phyloP scores from a whole-genome alignment of 1,140 invertebrate species.

The Lepidurus packardi region DNA sequence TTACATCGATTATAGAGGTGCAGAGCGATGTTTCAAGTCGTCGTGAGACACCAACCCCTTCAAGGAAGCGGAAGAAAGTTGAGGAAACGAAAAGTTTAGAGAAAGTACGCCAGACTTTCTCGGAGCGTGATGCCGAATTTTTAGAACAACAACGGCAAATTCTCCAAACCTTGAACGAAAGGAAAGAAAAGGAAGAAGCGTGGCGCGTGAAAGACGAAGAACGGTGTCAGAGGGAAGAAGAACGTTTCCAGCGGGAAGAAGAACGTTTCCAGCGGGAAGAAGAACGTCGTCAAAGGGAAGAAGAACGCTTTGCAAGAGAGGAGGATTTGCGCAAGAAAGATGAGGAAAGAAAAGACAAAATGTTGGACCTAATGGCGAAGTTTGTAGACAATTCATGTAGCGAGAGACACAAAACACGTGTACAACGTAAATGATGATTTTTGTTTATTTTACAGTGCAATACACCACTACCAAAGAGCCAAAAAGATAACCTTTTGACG shows the following conservation, averaged over 20 bases:
- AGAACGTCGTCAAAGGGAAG: too few relatives aligned
- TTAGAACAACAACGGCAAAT: neutral
- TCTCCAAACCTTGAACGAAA: neutral
- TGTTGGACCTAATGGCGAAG: neutral
- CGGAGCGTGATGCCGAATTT: neutral
- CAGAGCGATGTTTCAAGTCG: neutral
- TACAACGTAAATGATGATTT: neutral
- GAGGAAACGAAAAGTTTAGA: neutral
- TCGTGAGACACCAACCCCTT: neutral
- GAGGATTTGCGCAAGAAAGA: conserved; percentile 5
- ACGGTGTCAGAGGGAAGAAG: neutral
- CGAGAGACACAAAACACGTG: neutral
- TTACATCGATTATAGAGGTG: neutral
- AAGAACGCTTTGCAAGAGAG: neutral
- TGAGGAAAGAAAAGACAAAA: neutral
- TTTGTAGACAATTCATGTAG: neutral
- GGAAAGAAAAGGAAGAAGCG: neutral
- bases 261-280: too few relatives aligned
- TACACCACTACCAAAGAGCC: neutral
- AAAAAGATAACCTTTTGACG: neutral
- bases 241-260: neutral
- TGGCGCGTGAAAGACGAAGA: neutral
- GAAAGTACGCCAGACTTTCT: neutral
- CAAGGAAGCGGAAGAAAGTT: neutral
- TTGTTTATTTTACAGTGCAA: neutral